Conservation (phyloP, 30 jellyfish, hydroid and myxozoan species). For the Cassiopea andromeda region DNA sequence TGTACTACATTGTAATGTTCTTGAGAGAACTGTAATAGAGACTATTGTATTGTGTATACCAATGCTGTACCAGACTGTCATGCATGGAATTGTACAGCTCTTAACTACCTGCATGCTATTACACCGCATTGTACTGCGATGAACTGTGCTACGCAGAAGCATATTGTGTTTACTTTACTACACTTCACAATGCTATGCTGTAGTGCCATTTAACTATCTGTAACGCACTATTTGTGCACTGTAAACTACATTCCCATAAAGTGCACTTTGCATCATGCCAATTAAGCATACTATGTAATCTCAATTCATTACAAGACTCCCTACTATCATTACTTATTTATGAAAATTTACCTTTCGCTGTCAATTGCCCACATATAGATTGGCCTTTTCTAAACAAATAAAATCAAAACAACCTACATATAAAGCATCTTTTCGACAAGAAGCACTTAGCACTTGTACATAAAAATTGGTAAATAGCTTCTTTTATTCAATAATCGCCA, state of each 20-base stretch:
- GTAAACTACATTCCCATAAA: background rate
- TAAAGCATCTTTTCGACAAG: background rate
- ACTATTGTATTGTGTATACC: too few species aligned
- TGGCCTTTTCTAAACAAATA: background rate
- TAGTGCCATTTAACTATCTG: background rate
- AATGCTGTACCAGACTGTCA: background rate
- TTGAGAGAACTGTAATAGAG: background rate
- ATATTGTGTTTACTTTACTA: too few species aligned
- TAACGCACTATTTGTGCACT: background rate
- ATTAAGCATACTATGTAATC: too few species aligned
- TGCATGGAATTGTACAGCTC: background rate
- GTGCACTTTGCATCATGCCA: background rate
- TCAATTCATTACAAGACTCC: background rate
- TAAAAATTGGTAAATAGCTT: too few species aligned
- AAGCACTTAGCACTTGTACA: background rate
- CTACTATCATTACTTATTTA: background rate
- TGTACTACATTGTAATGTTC: conserved; percentile 1
- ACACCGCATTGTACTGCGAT: too few species aligned
- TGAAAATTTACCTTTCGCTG: background rate
- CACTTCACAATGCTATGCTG: background rate
- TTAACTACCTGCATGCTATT: too few species aligned
- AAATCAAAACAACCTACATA: background rate
- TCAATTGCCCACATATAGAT: background rate
- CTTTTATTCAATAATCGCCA: too few species aligned
- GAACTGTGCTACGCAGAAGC: too few species aligned